Percentiles rank a stretch among this genome's conserved stretches.
These are phyloP conservation scores for Taphrorychus bicolor DNA, from an alignment of 2,888 invertebrate genomes.

Conservation along the genomic window DNA sequence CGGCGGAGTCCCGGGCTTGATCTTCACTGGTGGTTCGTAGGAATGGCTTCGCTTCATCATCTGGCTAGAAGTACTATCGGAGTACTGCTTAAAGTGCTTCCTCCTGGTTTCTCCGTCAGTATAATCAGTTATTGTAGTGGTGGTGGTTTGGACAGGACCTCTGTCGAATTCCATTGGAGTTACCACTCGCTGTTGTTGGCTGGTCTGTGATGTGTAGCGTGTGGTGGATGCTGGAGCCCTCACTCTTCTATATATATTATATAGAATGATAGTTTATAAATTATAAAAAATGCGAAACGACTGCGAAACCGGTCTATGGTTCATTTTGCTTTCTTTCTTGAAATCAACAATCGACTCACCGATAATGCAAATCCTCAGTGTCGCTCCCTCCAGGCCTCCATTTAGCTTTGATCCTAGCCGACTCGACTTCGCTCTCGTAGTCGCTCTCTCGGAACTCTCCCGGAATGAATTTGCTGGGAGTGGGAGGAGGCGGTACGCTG, in stretches of 20 bases:
- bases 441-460: constrained; percentile 73
- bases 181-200: constrained; percentile 56
- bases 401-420: constrained; percentile 65
- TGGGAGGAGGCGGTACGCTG: constrained; percentile 62
- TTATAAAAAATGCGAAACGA: too few relatives aligned
- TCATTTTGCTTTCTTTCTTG: not conserved
- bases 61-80: constrained; percentile 49
- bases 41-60: constrained; percentile 50
- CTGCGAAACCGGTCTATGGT: not conserved
- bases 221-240: constrained; percentile 60
- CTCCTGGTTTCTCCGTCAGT: constrained; percentile 43
- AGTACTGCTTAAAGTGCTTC: constrained; percentile 50
- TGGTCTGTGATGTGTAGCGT: constrained; percentile 12
- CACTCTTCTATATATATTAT: too few relatives aligned
- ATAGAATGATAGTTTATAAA: not conserved
- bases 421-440: constrained; percentile 74
- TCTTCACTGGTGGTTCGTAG: constrained; percentile 47
- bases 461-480: constrained; percentile 70
- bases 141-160: constrained; percentile 58
- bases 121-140: constrained; percentile 50
- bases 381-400: constrained; percentile 71
- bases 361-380: constrained; percentile 65
- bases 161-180: constrained; percentile 71
- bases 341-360: constrained; percentile 45
- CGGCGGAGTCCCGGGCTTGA: constrained; percentile 66